Conservation (phyloP, 2,113 vertebrate species). For the Callipepla californica region DNA sequence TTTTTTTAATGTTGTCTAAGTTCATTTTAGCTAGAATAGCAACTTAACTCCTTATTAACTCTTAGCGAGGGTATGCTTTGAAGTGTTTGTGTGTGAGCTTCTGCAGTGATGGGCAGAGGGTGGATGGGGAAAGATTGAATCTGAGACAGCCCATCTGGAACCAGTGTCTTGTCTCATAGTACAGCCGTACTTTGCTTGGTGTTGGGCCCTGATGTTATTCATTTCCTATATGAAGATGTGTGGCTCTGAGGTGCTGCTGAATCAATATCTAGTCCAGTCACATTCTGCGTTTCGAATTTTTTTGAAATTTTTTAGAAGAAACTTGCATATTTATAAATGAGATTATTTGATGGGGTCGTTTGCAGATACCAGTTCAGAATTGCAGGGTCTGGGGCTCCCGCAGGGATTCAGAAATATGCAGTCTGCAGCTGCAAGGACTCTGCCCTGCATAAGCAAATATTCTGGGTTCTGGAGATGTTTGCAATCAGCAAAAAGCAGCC, state of each 20-base stretch:
- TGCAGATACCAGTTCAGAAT: not conserved
- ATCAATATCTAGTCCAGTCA: not conserved
- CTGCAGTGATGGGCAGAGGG: accelerated
- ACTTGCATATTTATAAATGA: not conserved
- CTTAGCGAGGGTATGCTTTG: not conserved
- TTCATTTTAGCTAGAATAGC: not conserved
- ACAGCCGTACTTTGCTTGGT: not conserved
- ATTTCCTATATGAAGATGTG: not conserved
- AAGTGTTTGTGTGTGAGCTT: accelerated
- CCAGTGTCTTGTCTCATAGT: not conserved
- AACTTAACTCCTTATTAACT: not conserved
- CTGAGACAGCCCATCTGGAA: not conserved
- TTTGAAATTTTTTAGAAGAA: not conserved
- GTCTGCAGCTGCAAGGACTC: not conserved
- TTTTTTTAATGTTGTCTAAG: not conserved
- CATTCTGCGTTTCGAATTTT: not conserved
- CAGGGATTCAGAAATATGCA: not conserved
- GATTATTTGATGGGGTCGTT: not conserved
- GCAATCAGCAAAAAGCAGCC: not conserved
- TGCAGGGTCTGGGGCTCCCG: not conserved
- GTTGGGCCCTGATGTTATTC: not conserved
- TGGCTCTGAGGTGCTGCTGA: not conserved
- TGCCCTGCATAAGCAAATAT: not conserved
- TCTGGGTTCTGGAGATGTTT: not conserved
- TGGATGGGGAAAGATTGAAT: not conserved